Percentiles rank a stretch among this genome's conserved stretches.
Conservation (phyloP, 2,797 vertebrate genomes). For the Erpetoichthys calabaricus region DNA sequence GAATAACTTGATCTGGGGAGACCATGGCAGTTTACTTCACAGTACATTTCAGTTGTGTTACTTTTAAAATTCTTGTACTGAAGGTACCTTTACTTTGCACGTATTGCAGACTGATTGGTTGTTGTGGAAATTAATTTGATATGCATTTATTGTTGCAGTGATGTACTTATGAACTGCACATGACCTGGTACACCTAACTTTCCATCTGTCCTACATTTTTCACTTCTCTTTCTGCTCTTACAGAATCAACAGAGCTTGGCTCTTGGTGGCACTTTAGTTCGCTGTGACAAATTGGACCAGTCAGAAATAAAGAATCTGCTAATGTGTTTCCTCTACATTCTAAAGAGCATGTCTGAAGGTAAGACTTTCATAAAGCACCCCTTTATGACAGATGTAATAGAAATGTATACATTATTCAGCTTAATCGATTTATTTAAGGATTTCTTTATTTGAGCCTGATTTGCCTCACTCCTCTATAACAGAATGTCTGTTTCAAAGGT, state of each 20-base stretch:
- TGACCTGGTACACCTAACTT: too few relatives aligned
- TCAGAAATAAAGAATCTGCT: slow-evolving; percentile 87
- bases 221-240: slow-evolving; percentile 15
- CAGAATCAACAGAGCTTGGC: slow-evolving; percentile 67
- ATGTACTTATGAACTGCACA: too few relatives aligned
- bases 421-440: background rate
- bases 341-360: slow-evolving; percentile 98
- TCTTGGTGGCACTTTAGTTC: slow-evolving; percentile 64
- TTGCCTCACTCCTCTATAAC: background rate
- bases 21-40: too few relatives aligned
- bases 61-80: too few relatives aligned
- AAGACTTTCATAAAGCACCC: slow-evolving; percentile 19
- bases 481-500: background rate
- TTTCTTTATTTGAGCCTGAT: background rate
- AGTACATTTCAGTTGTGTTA: too few relatives aligned
- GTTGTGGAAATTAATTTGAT: too few relatives aligned
- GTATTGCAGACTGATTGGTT: too few relatives aligned
- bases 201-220: too few relatives aligned
- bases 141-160: too few relatives aligned
- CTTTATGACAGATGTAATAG: too few relatives aligned
- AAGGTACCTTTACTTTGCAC: too few relatives aligned
- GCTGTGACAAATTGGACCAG: slow-evolving; percentile 86
- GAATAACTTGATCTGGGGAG: too few relatives aligned
- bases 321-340: slow-evolving; percentile 87
- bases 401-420: background rate